Evolutionary conservation across 2,113 vertebrate species (phyloP).

Genomic region (Channa argus): DNA sequence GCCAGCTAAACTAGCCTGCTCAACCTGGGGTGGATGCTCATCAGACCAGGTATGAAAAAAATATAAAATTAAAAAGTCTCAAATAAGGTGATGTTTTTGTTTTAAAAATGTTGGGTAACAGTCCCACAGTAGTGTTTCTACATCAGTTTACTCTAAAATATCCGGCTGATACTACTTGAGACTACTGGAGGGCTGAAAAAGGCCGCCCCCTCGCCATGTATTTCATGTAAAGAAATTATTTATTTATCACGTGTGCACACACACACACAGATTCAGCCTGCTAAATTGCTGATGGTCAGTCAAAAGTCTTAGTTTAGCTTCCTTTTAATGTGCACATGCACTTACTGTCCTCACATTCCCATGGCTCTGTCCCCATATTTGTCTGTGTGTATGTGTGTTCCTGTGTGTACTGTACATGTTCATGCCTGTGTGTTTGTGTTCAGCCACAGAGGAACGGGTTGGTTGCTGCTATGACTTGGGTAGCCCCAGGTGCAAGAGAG

Average conservation of each 20-base stretch:
- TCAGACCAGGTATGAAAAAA: neutral
- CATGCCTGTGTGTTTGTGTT: conserved; percentile 34
- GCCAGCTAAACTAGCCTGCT: neutral
- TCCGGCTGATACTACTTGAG: no score
- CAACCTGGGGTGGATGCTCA: conserved; percentile 10
- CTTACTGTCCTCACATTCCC: neutral
- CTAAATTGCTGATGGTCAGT: conserved; percentile 28
- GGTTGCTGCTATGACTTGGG: conserved; percentile 35
- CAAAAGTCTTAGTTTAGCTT: conserved; percentile 30
- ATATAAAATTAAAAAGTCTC: neutral
- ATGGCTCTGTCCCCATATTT: conserved; percentile 1
- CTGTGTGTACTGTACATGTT: neutral
- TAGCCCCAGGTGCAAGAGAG: conserved; percentile 36
- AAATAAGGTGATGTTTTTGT: no score
- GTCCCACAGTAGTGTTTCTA: no score
- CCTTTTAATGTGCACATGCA: neutral
- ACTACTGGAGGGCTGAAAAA: no score
- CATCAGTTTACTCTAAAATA: no score
- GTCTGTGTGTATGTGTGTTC: neutral
- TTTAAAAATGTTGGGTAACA: no score
- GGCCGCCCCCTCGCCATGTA: no score
- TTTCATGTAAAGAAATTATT: no score
- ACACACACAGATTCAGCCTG: neutral
- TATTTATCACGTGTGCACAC: no score
- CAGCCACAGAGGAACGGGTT: conserved; percentile 12